These are phyloP conservation scores for Lordiphosa collinella DNA, from an alignment of 1,140 invertebrate species.

Conservation along the genomic window DNA sequence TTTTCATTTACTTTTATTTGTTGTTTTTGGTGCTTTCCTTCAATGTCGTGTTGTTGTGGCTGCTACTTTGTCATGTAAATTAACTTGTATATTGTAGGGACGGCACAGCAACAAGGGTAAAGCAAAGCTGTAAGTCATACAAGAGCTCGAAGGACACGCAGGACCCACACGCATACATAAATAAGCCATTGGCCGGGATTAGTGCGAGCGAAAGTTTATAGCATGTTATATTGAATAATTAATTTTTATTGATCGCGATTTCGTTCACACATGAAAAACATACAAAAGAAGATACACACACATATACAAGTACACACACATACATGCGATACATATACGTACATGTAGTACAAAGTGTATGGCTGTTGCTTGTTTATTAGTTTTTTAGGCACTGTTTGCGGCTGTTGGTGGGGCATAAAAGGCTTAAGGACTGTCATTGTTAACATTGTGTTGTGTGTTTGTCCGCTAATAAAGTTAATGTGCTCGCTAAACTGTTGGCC, in stretches of 20 bases:
- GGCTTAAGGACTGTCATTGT: slow-evolving; percentile 49
- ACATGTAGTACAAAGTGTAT: slow-evolving; percentile 1
- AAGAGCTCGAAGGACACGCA: slow-evolving; percentile 15
- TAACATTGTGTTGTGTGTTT: slow-evolving; percentile 33
- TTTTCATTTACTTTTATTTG: slow-evolving; percentile 19
- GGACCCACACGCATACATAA: slow-evolving; percentile 27
- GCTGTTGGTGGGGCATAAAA: slow-evolving; percentile 41
- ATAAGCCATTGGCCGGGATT: slow-evolving; percentile 53
- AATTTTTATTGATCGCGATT: slow-evolving; percentile 73
- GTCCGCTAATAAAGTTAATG: slow-evolving; percentile 68
- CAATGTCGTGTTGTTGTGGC: slow-evolving; percentile 7
- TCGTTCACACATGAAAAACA: slow-evolving; percentile 14
- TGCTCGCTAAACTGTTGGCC: slow-evolving; percentile 63
- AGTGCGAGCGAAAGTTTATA: slow-evolving; percentile 58
- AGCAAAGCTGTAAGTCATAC: slow-evolving; percentile 27
- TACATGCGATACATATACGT: not conserved
- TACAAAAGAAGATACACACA: not conserved
- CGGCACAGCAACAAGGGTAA: slow-evolving; percentile 29
- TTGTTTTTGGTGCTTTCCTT: not conserved
- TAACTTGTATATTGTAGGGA: slow-evolving; percentile 62
- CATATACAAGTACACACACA: slow-evolving; percentile 5
- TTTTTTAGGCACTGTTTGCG: slow-evolving; percentile 54
- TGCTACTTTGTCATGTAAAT: slow-evolving; percentile 73
- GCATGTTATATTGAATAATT: slow-evolving; percentile 70
- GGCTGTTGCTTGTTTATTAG: slow-evolving; percentile 54